Conservation (phyloP, 2,797 vertebrate genomes). For the Anguilla pacifica region DNA sequence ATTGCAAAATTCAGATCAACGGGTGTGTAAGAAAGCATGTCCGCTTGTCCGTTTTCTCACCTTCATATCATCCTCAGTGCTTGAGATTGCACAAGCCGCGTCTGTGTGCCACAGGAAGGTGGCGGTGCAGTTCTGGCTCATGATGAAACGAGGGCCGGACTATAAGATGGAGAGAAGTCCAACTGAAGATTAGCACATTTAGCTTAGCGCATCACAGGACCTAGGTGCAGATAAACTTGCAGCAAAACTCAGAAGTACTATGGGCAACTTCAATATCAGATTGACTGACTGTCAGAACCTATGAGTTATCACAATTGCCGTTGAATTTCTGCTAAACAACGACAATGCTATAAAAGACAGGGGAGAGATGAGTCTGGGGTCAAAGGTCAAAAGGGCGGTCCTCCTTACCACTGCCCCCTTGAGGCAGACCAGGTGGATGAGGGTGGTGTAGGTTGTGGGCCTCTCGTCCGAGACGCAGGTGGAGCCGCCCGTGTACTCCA, state of each 20-base stretch:
- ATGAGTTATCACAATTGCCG: background rate
- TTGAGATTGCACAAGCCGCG: constrained; percentile 86
- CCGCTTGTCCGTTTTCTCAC: constrained; percentile 61
- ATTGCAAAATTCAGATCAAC: background rate
- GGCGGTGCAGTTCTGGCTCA: constrained; percentile 81
- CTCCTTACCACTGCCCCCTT: constrained; percentile 75
- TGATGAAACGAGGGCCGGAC: constrained; percentile 80
- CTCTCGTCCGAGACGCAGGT: constrained; percentile 72
- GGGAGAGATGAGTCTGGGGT: background rate
- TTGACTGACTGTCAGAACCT: background rate
- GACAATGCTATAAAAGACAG: background rate
- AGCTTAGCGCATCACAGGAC: background rate
- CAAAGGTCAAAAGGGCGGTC: background rate
- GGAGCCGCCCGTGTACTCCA: constrained; percentile 86
- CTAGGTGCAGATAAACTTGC: background rate
- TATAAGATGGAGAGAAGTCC: constrained; percentile 56
- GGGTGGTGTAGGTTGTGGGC: constrained; percentile 74
- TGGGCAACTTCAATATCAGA: background rate
- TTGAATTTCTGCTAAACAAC: background rate
- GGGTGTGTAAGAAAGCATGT: background rate
- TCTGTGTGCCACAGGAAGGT: constrained; percentile 89
- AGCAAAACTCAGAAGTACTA: background rate
- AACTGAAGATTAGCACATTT: background rate
- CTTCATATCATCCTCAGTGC: constrained; percentile 67
- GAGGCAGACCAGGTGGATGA: constrained; percentile 86